Percentiles rank a stretch among this genome's conserved stretches.
phyloP scores from a whole-genome alignment of 2,888 invertebrate species.

The Ecliptopera silaceata region DNA sequence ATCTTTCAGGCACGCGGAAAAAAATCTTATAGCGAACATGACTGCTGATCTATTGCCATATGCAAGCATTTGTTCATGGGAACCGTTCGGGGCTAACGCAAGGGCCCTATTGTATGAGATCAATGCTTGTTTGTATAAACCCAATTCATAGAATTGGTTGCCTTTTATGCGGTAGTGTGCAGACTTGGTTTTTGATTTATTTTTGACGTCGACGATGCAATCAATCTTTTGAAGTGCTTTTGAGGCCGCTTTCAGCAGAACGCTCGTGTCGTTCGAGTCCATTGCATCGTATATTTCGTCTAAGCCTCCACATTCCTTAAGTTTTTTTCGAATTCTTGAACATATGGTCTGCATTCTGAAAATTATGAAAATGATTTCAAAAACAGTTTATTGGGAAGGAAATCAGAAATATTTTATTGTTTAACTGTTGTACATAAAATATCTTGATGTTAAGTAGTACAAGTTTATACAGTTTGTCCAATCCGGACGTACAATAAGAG shows the following conservation, averaged over 20 bases:
- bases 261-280: neutral
- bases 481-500: no score
- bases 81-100: slow-evolving; percentile 4
- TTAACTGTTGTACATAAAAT: no score
- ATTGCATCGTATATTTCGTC: slow-evolving; percentile 2
- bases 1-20: slow-evolving; percentile 10
- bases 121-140: neutral
- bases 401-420: no score
- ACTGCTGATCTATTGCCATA: slow-evolving; percentile 20
- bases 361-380: no score
- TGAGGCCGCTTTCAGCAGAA: neutral
- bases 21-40: slow-evolving; percentile 6
- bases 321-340: neutral
- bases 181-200: neutral
- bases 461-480: no score
- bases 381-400: no score
- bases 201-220: neutral
- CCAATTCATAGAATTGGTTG: neutral
- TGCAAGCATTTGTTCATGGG: slow-evolving; percentile 9
- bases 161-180: neutral
- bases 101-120: slow-evolving; percentile 12
- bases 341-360: neutral
- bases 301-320: neutral
- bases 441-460: no score
- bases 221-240: neutral